Evolutionary conservation across 2,797 vertebrate genomes (phyloP).

Genomic region (Acipenser ruthenus): DNA sequence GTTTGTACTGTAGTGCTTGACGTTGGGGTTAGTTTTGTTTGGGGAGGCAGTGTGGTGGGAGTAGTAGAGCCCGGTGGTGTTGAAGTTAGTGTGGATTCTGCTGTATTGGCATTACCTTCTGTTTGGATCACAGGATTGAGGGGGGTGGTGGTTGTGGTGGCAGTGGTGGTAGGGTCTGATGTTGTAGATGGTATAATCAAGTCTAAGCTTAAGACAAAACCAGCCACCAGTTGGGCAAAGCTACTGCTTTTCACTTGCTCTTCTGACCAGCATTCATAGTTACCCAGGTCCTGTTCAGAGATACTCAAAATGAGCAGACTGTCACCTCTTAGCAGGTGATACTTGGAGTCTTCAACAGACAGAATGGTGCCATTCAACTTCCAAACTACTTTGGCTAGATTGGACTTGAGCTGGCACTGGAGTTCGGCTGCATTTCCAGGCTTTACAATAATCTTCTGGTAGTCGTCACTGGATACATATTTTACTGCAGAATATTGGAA

Average conservation of each 20-base stretch:
- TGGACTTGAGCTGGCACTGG: constrained; percentile 77
- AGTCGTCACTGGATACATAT: constrained; percentile 31
- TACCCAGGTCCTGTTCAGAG: constrained; percentile 73
- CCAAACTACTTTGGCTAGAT: constrained; percentile 82
- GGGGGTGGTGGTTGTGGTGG: constrained; percentile 24
- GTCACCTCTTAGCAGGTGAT: constrained; percentile 70
- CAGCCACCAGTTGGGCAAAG: constrained; percentile 69
- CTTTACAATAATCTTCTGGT: constrained; percentile 60
- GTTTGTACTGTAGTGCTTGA: constrained; percentile 41
- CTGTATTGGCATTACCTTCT: constrained; percentile 64
- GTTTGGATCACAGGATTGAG: constrained; percentile 19
- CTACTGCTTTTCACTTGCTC: constrained; percentile 72
- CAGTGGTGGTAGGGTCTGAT: constrained; percentile 11
- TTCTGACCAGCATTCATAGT: constrained; percentile 82
- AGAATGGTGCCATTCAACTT: constrained; percentile 66
- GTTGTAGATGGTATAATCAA: constrained; percentile 34
- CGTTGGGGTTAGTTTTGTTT: constrained; percentile 50
- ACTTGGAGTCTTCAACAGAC: constrained; percentile 70
- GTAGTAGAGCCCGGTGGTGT: constrained; percentile 45
- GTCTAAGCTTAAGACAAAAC: constrained; percentile 69
- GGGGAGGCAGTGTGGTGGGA: constrained; percentile 50
- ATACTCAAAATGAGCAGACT: constrained; percentile 86
- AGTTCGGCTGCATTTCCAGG: constrained; percentile 81
- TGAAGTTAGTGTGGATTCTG: constrained; percentile 43
- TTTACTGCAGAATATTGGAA: constrained; percentile 27